A percentile compares a stretch with the other conserved stretches of the same genome.
Conservation (phyloP, 2,113 vertebrate genomes). For the Pavo muticus region DNA sequence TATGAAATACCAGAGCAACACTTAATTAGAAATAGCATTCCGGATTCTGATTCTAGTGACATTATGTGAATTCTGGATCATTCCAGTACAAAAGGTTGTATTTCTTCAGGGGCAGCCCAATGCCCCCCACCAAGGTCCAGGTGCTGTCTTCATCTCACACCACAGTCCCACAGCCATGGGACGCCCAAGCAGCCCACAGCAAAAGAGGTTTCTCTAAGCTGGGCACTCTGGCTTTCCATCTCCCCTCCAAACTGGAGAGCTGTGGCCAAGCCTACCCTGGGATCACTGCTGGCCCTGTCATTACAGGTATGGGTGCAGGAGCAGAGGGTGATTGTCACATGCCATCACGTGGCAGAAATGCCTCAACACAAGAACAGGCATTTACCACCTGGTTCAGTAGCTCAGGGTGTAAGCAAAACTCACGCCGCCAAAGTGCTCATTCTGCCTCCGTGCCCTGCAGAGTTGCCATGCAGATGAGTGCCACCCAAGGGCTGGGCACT, state of each 20-base stretch:
- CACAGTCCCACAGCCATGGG: too few species aligned
- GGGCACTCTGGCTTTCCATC: neutral
- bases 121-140: neutral
- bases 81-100: neutral
- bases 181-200: neutral
- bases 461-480: fast-evolving
- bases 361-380: neutral
- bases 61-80: neutral
- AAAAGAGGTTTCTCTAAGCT: neutral
- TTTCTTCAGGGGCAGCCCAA: neutral
- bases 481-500: fast-evolving
- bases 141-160: too few species aligned
- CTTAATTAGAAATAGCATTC: conserved; percentile 26
- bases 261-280: neutral
- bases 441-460: neutral
- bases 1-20: conserved; percentile 24
- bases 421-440: neutral
- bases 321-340: neutral
- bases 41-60: neutral
- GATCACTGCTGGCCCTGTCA: neutral
- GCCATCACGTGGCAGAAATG: neutral
- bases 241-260: neutral
- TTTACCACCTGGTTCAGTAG: neutral
- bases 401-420: neutral
- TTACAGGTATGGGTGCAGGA: neutral